phyloP scores from a whole-genome alignment of 2,888 invertebrate species.

The Galeopsomyia nigrocyanea region DNA sequence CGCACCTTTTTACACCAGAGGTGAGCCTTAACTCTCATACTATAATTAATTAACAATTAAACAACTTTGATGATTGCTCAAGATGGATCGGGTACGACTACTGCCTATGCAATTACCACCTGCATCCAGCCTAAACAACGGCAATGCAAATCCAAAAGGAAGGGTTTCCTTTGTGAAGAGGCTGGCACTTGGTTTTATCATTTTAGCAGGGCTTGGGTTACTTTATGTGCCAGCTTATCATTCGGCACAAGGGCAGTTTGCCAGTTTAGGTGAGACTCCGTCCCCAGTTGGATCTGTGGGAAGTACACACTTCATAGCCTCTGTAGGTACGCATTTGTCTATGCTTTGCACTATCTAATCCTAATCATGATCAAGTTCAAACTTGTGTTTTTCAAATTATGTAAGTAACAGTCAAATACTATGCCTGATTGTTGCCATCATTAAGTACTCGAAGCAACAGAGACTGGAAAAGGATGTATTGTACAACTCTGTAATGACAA shows the following conservation, averaged over 20 bases:
- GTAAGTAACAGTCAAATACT: constrained; percentile 32
- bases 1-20: constrained; percentile 30
- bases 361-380: constrained; percentile 6
- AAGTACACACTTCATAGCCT: constrained; percentile 59
- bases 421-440: not conserved
- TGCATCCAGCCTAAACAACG: constrained; percentile 58
- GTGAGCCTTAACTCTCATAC: constrained; percentile 13
- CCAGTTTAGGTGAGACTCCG: constrained; percentile 66
- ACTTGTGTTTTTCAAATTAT: constrained; percentile 8
- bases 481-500: too few species aligned
- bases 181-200: constrained; percentile 62
- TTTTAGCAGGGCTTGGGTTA: constrained; percentile 62
- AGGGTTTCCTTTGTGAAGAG: constrained; percentile 63
- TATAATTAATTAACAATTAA: too few species aligned
- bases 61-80: constrained; percentile 2
- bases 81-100: constrained; percentile 65
- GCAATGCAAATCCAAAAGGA: constrained; percentile 53
- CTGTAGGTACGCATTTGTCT: constrained; percentile 62
- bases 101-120: constrained; percentile 64
- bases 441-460: not conserved
- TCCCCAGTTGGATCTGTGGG: constrained; percentile 59
- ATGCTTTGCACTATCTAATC: constrained; percentile 28
- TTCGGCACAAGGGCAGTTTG: constrained; percentile 63
- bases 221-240: constrained; percentile 67
- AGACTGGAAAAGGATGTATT: not conserved